Conservation (phyloP, 2,797 vertebrate species). For the Sebastes steindachneri region DNA sequence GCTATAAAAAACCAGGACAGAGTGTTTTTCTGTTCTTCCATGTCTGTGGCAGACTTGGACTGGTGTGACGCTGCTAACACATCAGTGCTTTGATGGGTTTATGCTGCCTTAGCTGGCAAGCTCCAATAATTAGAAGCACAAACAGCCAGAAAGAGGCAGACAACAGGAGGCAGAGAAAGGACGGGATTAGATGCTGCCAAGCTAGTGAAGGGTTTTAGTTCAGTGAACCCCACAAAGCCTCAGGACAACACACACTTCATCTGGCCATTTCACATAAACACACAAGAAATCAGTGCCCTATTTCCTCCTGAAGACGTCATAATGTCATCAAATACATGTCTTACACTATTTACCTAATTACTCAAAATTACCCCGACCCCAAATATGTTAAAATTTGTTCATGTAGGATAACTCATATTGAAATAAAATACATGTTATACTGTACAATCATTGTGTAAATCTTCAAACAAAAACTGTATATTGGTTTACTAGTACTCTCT, state of each 20-base stretch:
- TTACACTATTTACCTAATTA: not conserved
- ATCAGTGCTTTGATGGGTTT: constrained; percentile 31
- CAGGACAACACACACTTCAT: constrained; percentile 6
- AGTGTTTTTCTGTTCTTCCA: not conserved
- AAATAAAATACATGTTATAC: not conserved
- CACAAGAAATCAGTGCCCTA: not conserved
- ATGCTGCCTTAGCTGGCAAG: constrained; percentile 25
- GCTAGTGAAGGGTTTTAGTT: constrained; percentile 20
- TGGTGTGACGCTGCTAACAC: constrained; percentile 23
- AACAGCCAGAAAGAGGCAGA: constrained; percentile 41
- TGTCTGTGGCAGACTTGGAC: constrained; percentile 24
- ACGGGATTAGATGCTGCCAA: constrained; percentile 41
- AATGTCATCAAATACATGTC: not conserved
- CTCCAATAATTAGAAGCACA: constrained; percentile 45
- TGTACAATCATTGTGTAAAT: not conserved
- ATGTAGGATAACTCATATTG: not conserved
- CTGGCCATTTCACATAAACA: not conserved
- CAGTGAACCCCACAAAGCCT: constrained; percentile 21
- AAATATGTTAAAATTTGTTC: not conserved
- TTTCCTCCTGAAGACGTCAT: not conserved
- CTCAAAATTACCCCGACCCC: not conserved
- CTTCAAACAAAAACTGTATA: not conserved
- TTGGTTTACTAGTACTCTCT: not conserved
- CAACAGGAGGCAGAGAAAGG: constrained; percentile 44
- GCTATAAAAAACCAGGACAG: not conserved